A percentile compares a stretch with the other conserved stretches of the same genome.
These are phyloP conservation scores for Poecile montanus DNA, from an alignment of 2,797 vertebrate genomes.

Conservation along the genomic window DNA sequence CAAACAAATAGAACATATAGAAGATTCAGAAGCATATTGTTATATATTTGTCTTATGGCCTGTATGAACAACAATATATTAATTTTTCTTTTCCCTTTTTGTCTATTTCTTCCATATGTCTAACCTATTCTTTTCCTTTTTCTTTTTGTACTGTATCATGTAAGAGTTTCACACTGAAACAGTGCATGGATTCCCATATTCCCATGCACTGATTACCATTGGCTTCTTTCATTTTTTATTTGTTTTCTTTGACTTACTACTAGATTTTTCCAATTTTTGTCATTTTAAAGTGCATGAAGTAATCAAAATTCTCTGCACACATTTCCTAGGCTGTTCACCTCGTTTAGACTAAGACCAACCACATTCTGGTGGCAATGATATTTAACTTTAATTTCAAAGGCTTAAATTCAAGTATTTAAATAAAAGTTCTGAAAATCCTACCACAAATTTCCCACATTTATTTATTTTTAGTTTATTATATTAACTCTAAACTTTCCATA, in stretches of 20 bases:
- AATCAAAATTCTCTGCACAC: neutral
- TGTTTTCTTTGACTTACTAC: neutral
- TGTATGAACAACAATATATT: neutral
- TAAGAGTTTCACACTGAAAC: neutral
- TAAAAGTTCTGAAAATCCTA: constrained; percentile 31
- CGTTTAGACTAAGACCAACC: neutral
- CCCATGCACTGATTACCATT: neutral
- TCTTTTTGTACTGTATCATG: neutral
- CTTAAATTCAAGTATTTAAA: constrained; percentile 32
- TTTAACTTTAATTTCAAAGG: constrained; percentile 57
- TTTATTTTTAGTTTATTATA: neutral
- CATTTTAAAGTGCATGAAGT: neutral
- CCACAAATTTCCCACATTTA: neutral
- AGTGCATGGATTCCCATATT: neutral
- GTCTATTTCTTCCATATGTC: neutral
- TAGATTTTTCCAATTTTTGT: neutral
- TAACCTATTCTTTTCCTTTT: neutral
- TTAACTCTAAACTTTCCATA: neutral
- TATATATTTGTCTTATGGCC: neutral
- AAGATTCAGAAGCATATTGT: neutral
- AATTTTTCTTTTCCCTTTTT: neutral
- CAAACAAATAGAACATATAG: neutral
- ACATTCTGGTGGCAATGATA: constrained; percentile 8
- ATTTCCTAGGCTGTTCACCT: neutral
- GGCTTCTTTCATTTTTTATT: neutral